These are phyloP conservation scores for Ceyx margarethae DNA, from an alignment of 2,113 vertebrate genomes.

Conservation along the genomic window DNA sequence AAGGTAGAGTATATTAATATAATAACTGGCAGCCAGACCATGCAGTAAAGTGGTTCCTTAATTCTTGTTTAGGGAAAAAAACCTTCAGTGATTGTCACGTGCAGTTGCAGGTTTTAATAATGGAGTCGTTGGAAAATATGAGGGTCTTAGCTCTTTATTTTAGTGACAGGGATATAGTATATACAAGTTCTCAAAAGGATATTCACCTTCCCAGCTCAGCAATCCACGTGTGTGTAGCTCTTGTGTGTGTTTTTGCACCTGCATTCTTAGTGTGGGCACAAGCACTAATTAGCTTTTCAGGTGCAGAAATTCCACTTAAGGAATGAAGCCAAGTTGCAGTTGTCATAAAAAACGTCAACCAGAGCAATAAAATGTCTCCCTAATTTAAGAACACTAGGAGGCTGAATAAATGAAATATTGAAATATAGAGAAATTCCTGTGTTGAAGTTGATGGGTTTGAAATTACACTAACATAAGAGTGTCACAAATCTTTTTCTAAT, in stretches of 20 bases:
- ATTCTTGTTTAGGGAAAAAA: not conserved
- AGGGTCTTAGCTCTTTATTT: not conserved
- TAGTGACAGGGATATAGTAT: not conserved
- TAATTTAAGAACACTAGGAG: slow-evolving; percentile 35
- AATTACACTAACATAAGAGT: not conserved
- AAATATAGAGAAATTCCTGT: not conserved
- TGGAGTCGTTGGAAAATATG: not conserved
- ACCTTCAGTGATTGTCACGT: not conserved
- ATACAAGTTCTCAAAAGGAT: not conserved
- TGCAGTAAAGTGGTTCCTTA: not conserved
- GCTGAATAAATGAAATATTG: slow-evolving; percentile 45
- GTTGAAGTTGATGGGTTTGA: not conserved
- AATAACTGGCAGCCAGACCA: not conserved
- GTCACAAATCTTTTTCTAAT: not conserved
- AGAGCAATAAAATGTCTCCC: not conserved
- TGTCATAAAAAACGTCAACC: slow-evolving; percentile 26
- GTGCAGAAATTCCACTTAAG: not conserved
- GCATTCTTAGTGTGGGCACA: not conserved
- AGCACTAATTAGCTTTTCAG: not conserved
- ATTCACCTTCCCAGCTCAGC: not conserved
- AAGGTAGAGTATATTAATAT: not conserved
- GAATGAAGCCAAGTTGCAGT: not conserved
- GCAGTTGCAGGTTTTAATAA: not conserved
- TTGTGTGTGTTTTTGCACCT: not conserved
- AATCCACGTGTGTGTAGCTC: not conserved